Evolutionary conservation across 2,113 vertebrate species (phyloP).

Genomic region (Odocoileus hemionus): DNA sequence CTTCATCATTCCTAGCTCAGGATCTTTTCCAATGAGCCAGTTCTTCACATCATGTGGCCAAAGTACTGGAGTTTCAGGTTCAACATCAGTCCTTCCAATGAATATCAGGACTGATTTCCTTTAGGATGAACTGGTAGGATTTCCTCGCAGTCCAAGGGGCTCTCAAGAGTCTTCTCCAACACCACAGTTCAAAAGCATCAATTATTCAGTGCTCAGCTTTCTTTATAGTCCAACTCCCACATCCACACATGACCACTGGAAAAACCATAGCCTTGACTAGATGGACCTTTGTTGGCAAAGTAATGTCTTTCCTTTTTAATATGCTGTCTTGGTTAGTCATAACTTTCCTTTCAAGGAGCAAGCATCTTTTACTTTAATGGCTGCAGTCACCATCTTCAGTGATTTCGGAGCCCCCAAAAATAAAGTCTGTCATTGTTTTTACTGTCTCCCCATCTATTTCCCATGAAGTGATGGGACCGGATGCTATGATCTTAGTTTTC

Average conservation of each 20-base stretch:
- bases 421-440: background rate
- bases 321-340: background rate
- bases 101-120: background rate
- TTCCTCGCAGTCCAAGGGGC: background rate
- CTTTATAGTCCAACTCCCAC: background rate
- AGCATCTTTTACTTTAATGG: background rate
- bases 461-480: background rate
- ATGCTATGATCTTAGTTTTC: background rate
- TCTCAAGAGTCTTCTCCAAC: background rate
- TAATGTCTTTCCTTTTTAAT: background rate
- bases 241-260: background rate
- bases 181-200: background rate
- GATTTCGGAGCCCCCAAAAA: background rate
- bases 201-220: background rate
- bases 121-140: background rate
- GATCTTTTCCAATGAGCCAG: background rate
- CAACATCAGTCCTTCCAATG: background rate
- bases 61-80: background rate
- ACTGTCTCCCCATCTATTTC: background rate
- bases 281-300: background rate
- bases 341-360: background rate
- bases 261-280: background rate
- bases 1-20: background rate
- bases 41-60: background rate
- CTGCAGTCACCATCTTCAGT: background rate